A percentile compares a stretch with the other conserved stretches of the same genome.
Conservation (phyloP, 2,113 vertebrate species). For the Argyrosomus japonicus region DNA sequence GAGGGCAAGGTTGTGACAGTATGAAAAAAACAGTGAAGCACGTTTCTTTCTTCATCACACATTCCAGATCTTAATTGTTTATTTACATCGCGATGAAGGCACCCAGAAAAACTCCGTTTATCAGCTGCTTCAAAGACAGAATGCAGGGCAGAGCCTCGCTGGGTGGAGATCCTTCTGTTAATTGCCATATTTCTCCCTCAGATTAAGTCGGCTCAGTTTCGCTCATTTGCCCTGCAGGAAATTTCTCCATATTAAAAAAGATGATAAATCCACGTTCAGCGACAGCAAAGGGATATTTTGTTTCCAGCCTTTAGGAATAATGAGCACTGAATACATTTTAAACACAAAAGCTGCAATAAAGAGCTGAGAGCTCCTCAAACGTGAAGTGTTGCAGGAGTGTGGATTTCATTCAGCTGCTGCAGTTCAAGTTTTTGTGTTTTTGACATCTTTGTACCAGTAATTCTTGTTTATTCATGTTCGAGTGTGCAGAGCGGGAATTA, state of each 20-base stretch:
- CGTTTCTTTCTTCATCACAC: slow-evolving; percentile 27
- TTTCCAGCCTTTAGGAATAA: slow-evolving; percentile 33
- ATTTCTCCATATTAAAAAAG: neutral
- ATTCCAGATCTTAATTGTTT: slow-evolving; percentile 66
- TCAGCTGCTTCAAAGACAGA: slow-evolving; percentile 60
- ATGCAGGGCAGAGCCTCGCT: slow-evolving; percentile 31
- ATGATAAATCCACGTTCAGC: neutral
- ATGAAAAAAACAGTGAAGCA: neutral
- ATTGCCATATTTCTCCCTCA: slow-evolving; percentile 46
- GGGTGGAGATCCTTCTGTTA: slow-evolving; percentile 60
- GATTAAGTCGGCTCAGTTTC: slow-evolving; percentile 26
- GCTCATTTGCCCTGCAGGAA: slow-evolving; percentile 37
- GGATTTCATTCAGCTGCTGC: neutral
- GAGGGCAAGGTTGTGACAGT: neutral
- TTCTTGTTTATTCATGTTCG: neutral
- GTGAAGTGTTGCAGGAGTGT: neutral
- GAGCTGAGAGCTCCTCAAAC: neutral
- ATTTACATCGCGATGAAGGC: slow-evolving; percentile 51
- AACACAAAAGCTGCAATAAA: neutral
- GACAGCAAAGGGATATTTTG: neutral
- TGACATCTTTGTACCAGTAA: no score
- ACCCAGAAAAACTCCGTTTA: slow-evolving; percentile 32
- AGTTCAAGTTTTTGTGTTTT: neutral
- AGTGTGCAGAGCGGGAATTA: neutral
- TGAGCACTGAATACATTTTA: slow-evolving; percentile 10